Conservation (phyloP, 2,797 vertebrate species). For the Phoeniculus purpureus region DNA sequence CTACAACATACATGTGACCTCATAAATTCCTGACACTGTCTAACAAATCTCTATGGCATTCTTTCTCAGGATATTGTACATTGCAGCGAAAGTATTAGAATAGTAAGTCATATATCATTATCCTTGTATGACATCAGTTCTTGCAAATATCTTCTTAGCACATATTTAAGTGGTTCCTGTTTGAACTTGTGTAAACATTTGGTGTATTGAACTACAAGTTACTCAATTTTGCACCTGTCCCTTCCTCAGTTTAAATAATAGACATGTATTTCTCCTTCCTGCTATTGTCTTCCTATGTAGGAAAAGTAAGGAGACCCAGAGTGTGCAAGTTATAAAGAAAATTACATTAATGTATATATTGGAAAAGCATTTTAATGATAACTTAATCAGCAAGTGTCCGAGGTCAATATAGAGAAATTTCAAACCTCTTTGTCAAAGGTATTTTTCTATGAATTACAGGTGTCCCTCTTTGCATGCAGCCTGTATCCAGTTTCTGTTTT, state of each 20-base stretch:
- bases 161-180: background rate
- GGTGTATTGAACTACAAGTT: background rate
- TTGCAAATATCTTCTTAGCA: background rate
- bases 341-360: slow-evolving; percentile 24
- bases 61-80: background rate
- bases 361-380: background rate
- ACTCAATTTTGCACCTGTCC: slow-evolving; percentile 49
- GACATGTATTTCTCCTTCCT: slow-evolving; percentile 53
- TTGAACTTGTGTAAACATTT: slow-evolving; percentile 27
- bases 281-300: slow-evolving; percentile 36
- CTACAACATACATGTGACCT: background rate
- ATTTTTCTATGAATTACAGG: background rate
- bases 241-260: slow-evolving; percentile 53
- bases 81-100: background rate
- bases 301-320: slow-evolving; percentile 4
- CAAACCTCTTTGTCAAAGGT: background rate
- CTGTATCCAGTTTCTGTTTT: background rate
- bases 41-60: background rate
- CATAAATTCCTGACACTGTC: background rate
- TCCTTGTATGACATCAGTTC: background rate
- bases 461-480: background rate
- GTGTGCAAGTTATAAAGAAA: slow-evolving; percentile 4
- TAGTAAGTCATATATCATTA: background rate
- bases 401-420: background rate
- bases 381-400: background rate